Base-by-base conservation (phyloP, 1,140 invertebrate species). In the Dendrolimus kikuchii region DNA sequence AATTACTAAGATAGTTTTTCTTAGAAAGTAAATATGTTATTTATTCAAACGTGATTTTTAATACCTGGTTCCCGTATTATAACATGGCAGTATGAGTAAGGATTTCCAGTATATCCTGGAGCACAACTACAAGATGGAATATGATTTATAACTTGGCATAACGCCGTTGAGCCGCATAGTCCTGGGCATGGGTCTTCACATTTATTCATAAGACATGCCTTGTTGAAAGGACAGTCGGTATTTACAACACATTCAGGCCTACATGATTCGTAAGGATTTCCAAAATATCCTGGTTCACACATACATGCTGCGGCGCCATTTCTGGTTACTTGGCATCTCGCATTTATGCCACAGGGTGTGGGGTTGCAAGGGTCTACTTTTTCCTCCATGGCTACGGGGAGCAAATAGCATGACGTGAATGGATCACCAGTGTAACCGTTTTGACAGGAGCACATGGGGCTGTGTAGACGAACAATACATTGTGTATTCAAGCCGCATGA, bases 381-480 rank as follows among this genome's bases (percentile, higher is more conserved):
- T 65, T 23, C 23, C 3, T 71, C 57, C 39, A 65, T 9, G 36
- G 49, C 60, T 60, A 85, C 74, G 56, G 78, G 64, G 54, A 67
- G 66, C 46, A 61, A 53, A 56, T 80, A 75, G 51, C 86, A 88
- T 42, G 74, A 72, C 46, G 71, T 64, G 57, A 88, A 83, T 54
- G 75, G 80, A 84, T 90, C 81, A 49, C 78, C 86, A 7, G 73
- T 77, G 47, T 83, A 88, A 43, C 81, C 85, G 62, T 88, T 67
- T 61, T 90, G 87, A 72, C 94, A 96, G 5, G 91, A 86, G 64
- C 94, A 95, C 47, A 91, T 91, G 8, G 93, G 92, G 44, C 91
- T 93, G 67, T 95, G 94, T 71, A 94, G 92, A 47, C 91, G 90
- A 6, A 95, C 93, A 41, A 55, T 84, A 67, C 93, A 94, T 46